Conservation (phyloP, 2,797 vertebrate genomes). For the Gadopsis bispinosus region DNA sequence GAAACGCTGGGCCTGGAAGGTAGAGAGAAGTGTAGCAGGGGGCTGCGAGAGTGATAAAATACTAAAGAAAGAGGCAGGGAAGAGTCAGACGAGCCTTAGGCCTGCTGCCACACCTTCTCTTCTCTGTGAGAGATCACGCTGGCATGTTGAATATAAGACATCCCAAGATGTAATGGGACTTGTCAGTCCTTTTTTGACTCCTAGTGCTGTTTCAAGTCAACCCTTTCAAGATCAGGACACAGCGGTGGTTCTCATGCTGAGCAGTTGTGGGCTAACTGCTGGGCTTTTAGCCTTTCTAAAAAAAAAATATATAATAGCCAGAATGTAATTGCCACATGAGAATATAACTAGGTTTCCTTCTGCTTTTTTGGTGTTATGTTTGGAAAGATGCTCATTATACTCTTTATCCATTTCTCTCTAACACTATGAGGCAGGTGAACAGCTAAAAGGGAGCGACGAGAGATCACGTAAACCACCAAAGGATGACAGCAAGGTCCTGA, state of each 20-base stretch:
- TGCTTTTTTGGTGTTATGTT: constrained; percentile 1
- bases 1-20: constrained; percentile 29
- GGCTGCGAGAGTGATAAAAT: not conserved
- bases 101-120: constrained; percentile 36
- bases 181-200: constrained; percentile 49
- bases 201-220: constrained; percentile 43
- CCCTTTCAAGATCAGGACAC: constrained; percentile 29
- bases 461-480: constrained; percentile 24
- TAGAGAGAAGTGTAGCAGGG: not conserved
- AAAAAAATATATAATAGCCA: not conserved
- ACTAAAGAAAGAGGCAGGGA: constrained; percentile 17
- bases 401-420: constrained; percentile 12
- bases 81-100: constrained; percentile 17
- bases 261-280: not conserved
- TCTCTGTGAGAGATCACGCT: constrained; percentile 12
- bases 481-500: constrained; percentile 49
- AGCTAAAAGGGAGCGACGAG: constrained; percentile 34
- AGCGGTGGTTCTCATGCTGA: not conserved
- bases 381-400: constrained; percentile 8
- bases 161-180: constrained; percentile 26
- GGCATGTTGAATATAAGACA: constrained; percentile 11
- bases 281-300: not conserved
- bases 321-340: not conserved
- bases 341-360: not conserved
- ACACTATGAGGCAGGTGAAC: constrained; percentile 29